These are phyloP conservation scores for Lithobates pipiens DNA, from an alignment of 2,797 vertebrate species.

Conservation along the genomic window DNA sequence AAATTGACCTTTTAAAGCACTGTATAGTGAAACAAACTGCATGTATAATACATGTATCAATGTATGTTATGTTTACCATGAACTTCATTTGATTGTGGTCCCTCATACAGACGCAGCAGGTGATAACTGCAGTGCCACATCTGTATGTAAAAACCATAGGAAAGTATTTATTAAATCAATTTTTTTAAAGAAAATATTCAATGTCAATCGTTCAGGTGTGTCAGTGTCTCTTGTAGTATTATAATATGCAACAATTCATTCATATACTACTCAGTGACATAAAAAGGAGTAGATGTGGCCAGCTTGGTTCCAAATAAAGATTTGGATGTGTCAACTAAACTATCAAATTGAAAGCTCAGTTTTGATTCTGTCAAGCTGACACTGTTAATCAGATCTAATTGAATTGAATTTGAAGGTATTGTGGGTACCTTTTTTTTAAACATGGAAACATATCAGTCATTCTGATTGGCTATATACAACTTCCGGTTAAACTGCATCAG, in stretches of 20 bases:
- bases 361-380: not conserved
- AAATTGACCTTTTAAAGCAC: too few species aligned
- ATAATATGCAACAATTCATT: too few species aligned
- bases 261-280: too few species aligned
- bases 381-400: not conserved
- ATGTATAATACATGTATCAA: too few species aligned
- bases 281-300: too few species aligned
- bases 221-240: too few species aligned
- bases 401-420: not conserved
- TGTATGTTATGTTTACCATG: too few species aligned
- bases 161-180: not conserved
- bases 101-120: too few species aligned
- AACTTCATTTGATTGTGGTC: too few species aligned
- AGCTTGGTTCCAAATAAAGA: not conserved
- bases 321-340: not conserved
- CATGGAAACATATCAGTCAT: not conserved
- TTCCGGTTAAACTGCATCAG: constrained; percentile 1
- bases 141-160: too few species aligned
- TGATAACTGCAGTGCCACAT: too few species aligned
- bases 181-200: not conserved
- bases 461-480: not conserved
- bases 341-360: not conserved
- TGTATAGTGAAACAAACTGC: too few species aligned
- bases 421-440: not conserved
- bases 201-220: not conserved